Evolutionary conservation across 30 jellyfish, hydroid and myxozoan species (phyloP).

Genomic region (Aurelia sp.): DNA sequence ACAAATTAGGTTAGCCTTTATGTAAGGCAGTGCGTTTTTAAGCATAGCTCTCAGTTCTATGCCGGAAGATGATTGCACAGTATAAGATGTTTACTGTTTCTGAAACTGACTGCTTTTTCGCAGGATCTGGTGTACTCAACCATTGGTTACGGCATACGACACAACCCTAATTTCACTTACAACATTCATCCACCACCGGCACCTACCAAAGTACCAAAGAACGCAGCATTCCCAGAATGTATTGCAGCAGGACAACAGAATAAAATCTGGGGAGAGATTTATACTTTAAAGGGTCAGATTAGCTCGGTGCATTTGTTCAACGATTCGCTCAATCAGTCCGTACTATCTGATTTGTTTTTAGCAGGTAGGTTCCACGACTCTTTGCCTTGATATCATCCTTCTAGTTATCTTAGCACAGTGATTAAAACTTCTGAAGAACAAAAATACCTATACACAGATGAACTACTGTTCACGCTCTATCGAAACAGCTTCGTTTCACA

Average conservation of each 20-base stretch:
- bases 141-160: slow-evolving; percentile 75
- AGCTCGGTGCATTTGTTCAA: slow-evolving; percentile 77
- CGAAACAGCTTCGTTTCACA: too few relatives aligned
- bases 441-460: too few relatives aligned
- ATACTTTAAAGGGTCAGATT: slow-evolving; percentile 81
- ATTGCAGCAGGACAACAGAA: slow-evolving; percentile 89
- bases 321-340: slow-evolving; percentile 62
- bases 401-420: too few relatives aligned
- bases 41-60: too few relatives aligned
- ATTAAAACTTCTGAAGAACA: too few relatives aligned
- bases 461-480: too few relatives aligned
- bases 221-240: slow-evolving; percentile 66
- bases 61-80: too few relatives aligned
- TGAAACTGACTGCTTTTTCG: background rate
- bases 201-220: slow-evolving; percentile 49
- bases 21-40: too few relatives aligned
- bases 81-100: too few relatives aligned
- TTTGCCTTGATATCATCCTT: too few relatives aligned
- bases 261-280: slow-evolving; percentile 81
- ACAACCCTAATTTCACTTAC: slow-evolving; percentile 75
- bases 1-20: too few relatives aligned
- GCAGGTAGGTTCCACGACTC: slow-evolving; percentile 43
- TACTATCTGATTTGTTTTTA: slow-evolving; percentile 3
- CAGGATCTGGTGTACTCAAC: slow-evolving; percentile 71
- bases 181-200: slow-evolving; percentile 70